Evolutionary conservation across 2,113 vertebrate genomes (phyloP).

Genomic region (Beaufortia kweichowensis): DNA sequence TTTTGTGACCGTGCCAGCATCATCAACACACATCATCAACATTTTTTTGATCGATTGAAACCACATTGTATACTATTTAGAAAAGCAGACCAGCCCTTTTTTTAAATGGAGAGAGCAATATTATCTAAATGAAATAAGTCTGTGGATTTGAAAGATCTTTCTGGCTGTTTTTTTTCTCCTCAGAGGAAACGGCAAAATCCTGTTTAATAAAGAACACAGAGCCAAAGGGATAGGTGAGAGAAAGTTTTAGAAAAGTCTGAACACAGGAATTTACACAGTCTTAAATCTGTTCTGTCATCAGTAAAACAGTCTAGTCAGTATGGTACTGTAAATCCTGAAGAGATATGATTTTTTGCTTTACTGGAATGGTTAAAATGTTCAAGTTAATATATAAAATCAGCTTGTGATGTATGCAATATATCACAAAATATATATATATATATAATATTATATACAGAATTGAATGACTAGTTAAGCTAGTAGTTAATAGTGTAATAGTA

Average conservation of each 20-base stretch:
- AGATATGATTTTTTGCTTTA: not conserved
- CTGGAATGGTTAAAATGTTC: not conserved
- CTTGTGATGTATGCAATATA: not conserved
- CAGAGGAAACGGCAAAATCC: not conserved
- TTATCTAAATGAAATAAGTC: constrained; percentile 55
- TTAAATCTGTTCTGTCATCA: not conserved
- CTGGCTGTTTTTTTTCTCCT: constrained; percentile 12
- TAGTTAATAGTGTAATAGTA: no score
- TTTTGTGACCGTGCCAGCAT: constrained; percentile 48
- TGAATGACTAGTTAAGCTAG: no score
- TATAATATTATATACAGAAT: no score
- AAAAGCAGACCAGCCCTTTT: constrained; percentile 36
- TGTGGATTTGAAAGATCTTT: constrained; percentile 52
- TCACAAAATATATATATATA: no score
- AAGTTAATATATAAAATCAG: not conserved
- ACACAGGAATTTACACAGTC: not conserved
- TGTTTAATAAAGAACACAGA: constrained; percentile 34
- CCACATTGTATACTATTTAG: constrained; percentile 46
- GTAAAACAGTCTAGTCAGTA: not conserved
- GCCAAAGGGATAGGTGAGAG: constrained; percentile 11
- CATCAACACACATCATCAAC: constrained; percentile 41
- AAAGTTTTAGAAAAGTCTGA: not conserved
- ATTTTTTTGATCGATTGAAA: constrained; percentile 49
- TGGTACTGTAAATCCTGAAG: not conserved
- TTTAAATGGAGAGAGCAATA: constrained; percentile 50